These are phyloP conservation scores for Drosophila ezoana DNA, from an alignment of 2,888 invertebrate species.

Conservation along the genomic window DNA sequence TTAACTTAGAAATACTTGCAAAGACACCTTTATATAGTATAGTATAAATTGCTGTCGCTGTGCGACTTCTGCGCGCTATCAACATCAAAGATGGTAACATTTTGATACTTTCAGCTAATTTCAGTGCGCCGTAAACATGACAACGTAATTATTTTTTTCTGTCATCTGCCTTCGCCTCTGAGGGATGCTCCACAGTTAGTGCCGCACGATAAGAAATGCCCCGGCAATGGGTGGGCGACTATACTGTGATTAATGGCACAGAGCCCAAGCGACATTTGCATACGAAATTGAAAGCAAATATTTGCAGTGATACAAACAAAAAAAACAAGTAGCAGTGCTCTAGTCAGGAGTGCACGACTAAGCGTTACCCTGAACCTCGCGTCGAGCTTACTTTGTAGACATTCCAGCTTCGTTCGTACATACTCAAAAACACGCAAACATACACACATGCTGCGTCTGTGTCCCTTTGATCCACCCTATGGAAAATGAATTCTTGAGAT, in stretches of 20 bases:
- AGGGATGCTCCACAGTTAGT: conserved; percentile 34
- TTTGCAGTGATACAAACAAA: conserved; percentile 66
- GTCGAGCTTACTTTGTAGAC: too few species aligned
- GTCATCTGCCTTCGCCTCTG: conserved; percentile 46
- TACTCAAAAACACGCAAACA: too few species aligned
- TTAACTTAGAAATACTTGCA: too few species aligned
- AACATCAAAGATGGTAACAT: conserved; percentile 74
- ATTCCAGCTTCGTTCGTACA: too few species aligned
- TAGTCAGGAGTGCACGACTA: too few species aligned
- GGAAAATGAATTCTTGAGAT: too few species aligned
- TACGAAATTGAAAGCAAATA: conserved; percentile 80
- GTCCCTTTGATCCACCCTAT: too few species aligned
- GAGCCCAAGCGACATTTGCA: conserved; percentile 70
- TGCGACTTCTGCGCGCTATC: conserved; percentile 38
- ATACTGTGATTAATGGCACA: conserved; percentile 56
- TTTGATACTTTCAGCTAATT: conserved; percentile 78
- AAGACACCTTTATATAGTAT: background rate
- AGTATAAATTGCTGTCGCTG: conserved; percentile 31
- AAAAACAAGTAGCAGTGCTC: background rate
- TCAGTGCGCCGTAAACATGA: conserved; percentile 76
- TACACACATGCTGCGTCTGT: too few species aligned
- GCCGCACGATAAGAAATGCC: conserved; percentile 42
- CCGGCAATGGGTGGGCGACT: background rate
- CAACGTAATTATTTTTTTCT: conserved; percentile 77
- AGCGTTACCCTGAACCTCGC: too few species aligned